A percentile compares a stretch with the other conserved stretches of the same genome.
Conservation (phyloP, 2,113 vertebrate genomes). For the Prochilodus magdalenae region DNA sequence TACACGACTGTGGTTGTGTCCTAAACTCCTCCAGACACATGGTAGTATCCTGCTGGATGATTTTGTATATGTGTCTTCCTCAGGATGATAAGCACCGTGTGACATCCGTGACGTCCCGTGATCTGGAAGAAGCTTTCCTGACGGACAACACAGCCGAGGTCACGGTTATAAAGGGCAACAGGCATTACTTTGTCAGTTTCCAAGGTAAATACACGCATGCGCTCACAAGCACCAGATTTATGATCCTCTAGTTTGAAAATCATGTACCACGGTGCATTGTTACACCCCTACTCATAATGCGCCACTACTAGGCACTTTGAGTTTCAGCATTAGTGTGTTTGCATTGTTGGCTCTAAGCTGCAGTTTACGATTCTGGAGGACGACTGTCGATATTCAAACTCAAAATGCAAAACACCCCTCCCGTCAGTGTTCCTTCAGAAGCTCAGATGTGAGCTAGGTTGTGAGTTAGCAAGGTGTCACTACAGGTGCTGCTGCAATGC, state of each 20-base stretch:
- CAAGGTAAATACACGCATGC: slow-evolving; percentile 73
- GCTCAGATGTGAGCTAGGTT: too few species aligned
- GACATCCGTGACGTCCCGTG: slow-evolving; percentile 75
- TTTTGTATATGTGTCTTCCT: slow-evolving; percentile 7
- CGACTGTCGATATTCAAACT: too few species aligned
- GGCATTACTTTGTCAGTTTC: slow-evolving; percentile 80
- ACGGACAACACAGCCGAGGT: slow-evolving; percentile 61
- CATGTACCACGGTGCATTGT: too few species aligned
- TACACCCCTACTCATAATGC: too few species aligned
- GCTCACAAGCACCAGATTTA: neutral
- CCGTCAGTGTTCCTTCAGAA: too few species aligned
- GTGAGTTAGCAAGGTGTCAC: too few species aligned
- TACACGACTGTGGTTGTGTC: neutral
- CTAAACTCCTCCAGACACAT: neutral
- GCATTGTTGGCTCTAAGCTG: too few species aligned
- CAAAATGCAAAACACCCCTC: too few species aligned
- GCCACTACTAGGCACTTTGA: too few species aligned
- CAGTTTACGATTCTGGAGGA: too few species aligned
- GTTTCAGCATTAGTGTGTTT: too few species aligned
- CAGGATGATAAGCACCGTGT: slow-evolving; percentile 73
- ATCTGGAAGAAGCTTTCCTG: slow-evolving; percentile 81
- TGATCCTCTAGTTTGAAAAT: neutral
- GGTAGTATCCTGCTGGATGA: neutral
- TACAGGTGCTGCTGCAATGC: too few species aligned
- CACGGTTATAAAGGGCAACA: slow-evolving; percentile 73